These are phyloP conservation scores for Caerostris darwini DNA, from an alignment of 1,140 invertebrate genomes.

Conservation along the genomic window DNA sequence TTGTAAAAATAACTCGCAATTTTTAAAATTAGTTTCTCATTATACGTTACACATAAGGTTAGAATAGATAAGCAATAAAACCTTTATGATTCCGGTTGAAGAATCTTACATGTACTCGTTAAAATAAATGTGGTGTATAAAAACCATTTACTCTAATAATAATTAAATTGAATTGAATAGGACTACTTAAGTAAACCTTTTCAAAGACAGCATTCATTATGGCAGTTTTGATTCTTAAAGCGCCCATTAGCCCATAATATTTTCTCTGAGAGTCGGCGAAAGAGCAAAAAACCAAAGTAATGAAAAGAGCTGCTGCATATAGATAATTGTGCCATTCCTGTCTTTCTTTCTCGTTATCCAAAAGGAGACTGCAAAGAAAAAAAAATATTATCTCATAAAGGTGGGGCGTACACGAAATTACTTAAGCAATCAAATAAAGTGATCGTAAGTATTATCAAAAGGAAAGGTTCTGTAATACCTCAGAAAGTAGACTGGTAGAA, in stretches of 20 bases:
- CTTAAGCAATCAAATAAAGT: conserved; percentile 49
- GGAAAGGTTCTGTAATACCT: conserved; percentile 34
- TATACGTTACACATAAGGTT: neutral
- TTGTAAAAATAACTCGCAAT: neutral
- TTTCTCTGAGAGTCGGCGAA: conserved; percentile 68
- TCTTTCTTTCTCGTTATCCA: conserved; percentile 33
- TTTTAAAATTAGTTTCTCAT: conserved; percentile 33
- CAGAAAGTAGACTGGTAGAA: conserved; percentile 58
- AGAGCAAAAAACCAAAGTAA: conserved; percentile 53
- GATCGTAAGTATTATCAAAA: conserved; percentile 48
- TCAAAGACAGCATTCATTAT: conserved; percentile 69
- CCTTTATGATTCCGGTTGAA: neutral
- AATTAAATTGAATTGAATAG: conserved; percentile 30
- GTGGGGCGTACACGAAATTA: neutral
- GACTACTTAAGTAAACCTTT: conserved; percentile 50
- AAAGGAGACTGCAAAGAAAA: conserved; percentile 38
- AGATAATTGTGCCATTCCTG: conserved; percentile 74
- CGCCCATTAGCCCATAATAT: conserved; percentile 67
- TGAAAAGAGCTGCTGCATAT: conserved; percentile 41
- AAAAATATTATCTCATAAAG: conserved; percentile 40
- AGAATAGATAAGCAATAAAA: conserved; percentile 7
- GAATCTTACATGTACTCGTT: conserved; percentile 5
- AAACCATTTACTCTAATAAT: conserved; percentile 19
- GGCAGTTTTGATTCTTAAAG: conserved; percentile 71
- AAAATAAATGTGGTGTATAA: conserved; percentile 4